A percentile compares a stretch with the other conserved stretches of the same genome.
Conservation (phyloP, 2,888 invertebrate species). For the Notodonta ziczac region DNA sequence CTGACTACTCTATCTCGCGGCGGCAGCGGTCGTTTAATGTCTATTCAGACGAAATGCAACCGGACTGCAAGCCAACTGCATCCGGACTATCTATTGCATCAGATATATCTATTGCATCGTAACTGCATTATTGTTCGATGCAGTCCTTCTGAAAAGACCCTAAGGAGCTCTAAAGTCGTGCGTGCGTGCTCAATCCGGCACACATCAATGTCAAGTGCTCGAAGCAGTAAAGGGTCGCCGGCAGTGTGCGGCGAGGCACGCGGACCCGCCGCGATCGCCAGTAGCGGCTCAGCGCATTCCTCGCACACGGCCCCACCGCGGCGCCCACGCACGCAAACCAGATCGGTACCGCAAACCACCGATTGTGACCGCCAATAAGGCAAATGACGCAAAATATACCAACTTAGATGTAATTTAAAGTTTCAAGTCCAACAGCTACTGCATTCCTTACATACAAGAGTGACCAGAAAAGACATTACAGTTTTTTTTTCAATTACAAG, state of each 20-base stretch:
- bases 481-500: background rate
- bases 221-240: constrained; percentile 38
- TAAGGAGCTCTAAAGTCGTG: too few relatives aligned
- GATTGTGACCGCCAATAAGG: constrained; percentile 33
- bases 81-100: too few relatives aligned
- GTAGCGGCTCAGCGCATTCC: constrained; percentile 46
- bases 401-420: constrained; percentile 1
- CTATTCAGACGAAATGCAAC: too few relatives aligned
- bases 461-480: background rate
- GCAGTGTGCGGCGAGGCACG: constrained; percentile 52
- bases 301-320: constrained; percentile 48
- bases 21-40: too few relatives aligned
- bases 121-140: too few relatives aligned
- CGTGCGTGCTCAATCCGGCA: background rate
- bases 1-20: too few relatives aligned
- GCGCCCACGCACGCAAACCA: constrained; percentile 47
- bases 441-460: constrained; percentile 1
- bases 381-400: constrained; percentile 28
- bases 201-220: constrained; percentile 45
- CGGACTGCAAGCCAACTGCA: too few relatives aligned
- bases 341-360: constrained; percentile 40
- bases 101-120: too few relatives aligned
- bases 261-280: constrained; percentile 32
- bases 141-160: too few relatives aligned
- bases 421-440: background rate